Evolutionary conservation across 2,113 vertebrate genomes (phyloP), one percentile per base, ranked within the genome.

Genomic region (Albula glossodonta): DNA sequence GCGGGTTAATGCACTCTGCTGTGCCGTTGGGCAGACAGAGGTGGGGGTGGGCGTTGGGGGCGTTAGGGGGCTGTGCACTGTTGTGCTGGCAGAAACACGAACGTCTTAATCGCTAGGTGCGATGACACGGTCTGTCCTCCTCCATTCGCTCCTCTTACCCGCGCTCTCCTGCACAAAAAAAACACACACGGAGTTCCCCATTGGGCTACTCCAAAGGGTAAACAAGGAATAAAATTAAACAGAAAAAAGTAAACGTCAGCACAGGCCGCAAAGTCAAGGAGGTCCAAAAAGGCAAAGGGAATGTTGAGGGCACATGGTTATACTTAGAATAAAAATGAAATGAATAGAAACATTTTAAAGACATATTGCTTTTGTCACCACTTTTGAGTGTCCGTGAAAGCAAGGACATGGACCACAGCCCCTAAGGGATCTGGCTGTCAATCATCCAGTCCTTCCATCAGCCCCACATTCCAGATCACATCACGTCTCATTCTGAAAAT

Each of bases 91-190:
- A 89, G 88, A 90, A 93, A 93, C 93, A 93, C 92, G 90, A 92
- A 93, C 87, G 89, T 91, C 85, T 90, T 90, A 92, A 93, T 91
- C 89, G 87, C 89, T 91, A 85, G 88, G 87, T 87, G 92, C 81
- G 90, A 89, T 83, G 88, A 86, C 86, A 86, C 86, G 89, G 51
- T 52, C 85, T 83, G 60, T 77, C 87, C 86, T 81, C 82, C 83
- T 17, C 48, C 78, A 11, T 50, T 63, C 82, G 49, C 1, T 87
- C 87, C 84, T 84, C 70, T 22, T 84, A 78, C 8, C 83, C 77
- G 84, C 83, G 87, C 70, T 89, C 53, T 84, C 70, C 2, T 7
- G 7, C 70, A 66, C 9, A 17, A 19, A 83, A 19, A 70, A 50
- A 41, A 52, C 56, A 4, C 51, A 25, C 48, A 70, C 22, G 13